A percentile compares a stretch with the other conserved stretches of the same genome.
Evolutionary conservation across 23 tunicate species (phyloP).

Genomic region (Ciona savignyi): DNA sequence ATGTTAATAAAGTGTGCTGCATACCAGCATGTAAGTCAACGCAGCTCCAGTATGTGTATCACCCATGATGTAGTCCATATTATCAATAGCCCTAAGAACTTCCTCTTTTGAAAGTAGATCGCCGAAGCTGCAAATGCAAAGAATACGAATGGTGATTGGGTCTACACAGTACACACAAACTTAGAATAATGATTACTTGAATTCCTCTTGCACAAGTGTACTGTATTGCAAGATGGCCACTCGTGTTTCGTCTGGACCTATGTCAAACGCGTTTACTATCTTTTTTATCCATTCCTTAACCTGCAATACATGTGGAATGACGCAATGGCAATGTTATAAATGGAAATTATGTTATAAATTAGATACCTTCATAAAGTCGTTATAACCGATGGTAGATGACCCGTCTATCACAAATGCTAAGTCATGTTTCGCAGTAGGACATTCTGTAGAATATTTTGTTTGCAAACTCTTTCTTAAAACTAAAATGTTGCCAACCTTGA

Average conservation of each 20-base stretch:
- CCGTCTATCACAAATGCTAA: constrained; percentile 68
- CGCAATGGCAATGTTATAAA: background rate
- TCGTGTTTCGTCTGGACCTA: constrained; percentile 53
- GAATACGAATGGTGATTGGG: too few relatives aligned
- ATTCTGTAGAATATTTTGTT: constrained; percentile 56
- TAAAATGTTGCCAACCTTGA: too few relatives aligned
- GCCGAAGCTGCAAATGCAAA: constrained; percentile 22
- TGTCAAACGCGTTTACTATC: constrained; percentile 65
- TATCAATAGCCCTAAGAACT: constrained; percentile 44
- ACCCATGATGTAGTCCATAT: constrained; percentile 62
- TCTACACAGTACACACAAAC: too few relatives aligned
- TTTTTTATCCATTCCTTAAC: constrained; percentile 83
- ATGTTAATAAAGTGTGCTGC: background rate
- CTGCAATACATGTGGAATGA: constrained; percentile 11
- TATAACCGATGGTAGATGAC: constrained; percentile 69
- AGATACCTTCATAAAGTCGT: constrained; percentile 53
- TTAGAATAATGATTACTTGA: constrained; percentile 55
- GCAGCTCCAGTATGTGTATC: constrained; percentile 79
- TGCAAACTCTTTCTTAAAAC: too few relatives aligned
- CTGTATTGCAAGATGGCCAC: constrained; percentile 70
- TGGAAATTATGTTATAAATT: background rate
- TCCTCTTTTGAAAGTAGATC: constrained; percentile 45
- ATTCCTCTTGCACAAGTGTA: constrained; percentile 54
- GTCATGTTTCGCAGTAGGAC: constrained; percentile 75
- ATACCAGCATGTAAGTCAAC: constrained; percentile 55